Evolutionary conservation across 1,140 invertebrate species (phyloP).

Genomic region (Temnothorax longispinosus): DNA sequence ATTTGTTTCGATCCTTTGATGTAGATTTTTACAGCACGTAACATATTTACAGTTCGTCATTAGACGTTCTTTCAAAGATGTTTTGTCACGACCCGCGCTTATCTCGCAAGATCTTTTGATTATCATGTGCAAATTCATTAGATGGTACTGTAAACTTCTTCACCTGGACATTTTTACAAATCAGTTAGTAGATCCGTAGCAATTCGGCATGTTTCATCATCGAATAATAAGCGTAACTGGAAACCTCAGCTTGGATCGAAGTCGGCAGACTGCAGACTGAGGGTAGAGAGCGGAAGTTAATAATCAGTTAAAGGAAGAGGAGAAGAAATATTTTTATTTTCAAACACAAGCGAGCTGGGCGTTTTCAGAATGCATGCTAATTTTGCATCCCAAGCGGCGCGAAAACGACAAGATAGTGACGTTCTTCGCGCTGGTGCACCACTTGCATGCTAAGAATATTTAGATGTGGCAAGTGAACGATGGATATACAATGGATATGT

Average conservation of each 20-base stretch:
- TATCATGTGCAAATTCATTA: conserved; percentile 1
- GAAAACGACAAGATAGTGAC: not conserved
- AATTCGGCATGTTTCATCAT: conserved; percentile 45
- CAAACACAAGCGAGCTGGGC: conserved; percentile 20
- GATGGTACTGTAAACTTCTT: not conserved
- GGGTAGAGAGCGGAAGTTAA: not conserved
- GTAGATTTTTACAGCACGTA: conserved; percentile 11
- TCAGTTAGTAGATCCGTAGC: conserved; percentile 11
- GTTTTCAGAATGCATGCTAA: conserved; percentile 46
- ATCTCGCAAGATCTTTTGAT: not conserved
- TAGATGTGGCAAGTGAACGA: not conserved
- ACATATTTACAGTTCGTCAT: not conserved
- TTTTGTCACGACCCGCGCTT: not conserved
- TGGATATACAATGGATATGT: conserved; percentile 57
- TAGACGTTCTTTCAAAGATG: not conserved
- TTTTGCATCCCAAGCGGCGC: conserved; percentile 32
- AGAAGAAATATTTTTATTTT: not conserved
- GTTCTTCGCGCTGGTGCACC: not conserved
- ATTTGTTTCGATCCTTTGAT: not conserved
- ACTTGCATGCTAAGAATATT: conserved; percentile 55
- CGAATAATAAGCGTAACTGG: conserved; percentile 35
- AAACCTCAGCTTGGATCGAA: conserved; percentile 48
- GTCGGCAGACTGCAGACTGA: not conserved
- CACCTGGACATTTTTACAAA: conserved; percentile 17
- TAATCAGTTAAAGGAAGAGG: not conserved